phyloP scores from a whole-genome alignment of 1,140 invertebrate species.

The Trichoplusia ni region DNA sequence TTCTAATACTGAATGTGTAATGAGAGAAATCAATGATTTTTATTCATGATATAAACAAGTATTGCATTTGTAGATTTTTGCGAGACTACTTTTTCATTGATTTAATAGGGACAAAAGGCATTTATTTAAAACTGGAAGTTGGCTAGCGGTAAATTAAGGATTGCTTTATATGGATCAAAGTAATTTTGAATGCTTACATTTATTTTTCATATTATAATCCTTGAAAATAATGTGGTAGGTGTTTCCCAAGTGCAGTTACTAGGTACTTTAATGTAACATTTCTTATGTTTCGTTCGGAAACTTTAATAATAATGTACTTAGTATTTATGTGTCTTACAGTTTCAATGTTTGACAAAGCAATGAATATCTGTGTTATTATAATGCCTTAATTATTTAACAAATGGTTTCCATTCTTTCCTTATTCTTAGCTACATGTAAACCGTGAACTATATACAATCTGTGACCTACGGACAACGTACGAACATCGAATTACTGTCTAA shows the following conservation, averaged over 20 bases:
- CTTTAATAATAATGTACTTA: too few species aligned
- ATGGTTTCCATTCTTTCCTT: constrained; percentile 8
- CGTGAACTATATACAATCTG: constrained; percentile 37
- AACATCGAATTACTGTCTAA: constrained; percentile 43
- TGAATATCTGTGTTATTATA: background rate
- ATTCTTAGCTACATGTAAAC: constrained; percentile 14
- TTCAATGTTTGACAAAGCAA: background rate
- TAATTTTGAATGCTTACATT: background rate
- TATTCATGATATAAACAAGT: too few species aligned
- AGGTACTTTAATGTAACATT: too few species aligned
- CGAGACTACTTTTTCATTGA: too few species aligned
- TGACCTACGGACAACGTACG: constrained; percentile 44
- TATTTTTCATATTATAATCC: background rate
- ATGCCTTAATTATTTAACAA: constrained; percentile 14
- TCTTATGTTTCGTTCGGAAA: too few species aligned
- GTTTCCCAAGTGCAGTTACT: too few species aligned
- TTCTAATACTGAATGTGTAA: too few species aligned
- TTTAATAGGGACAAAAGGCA: too few species aligned
- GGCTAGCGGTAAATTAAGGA: background rate
- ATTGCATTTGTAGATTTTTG: too few species aligned
- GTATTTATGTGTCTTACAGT: too few species aligned
- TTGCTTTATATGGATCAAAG: background rate
- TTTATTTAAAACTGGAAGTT: constrained; percentile 1
- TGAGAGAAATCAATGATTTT: too few species aligned
- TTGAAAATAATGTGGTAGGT: background rate